Base-by-base conservation (phyloP, 2,797 vertebrate species). In the Phaenicophaeus curvirostris region DNA sequence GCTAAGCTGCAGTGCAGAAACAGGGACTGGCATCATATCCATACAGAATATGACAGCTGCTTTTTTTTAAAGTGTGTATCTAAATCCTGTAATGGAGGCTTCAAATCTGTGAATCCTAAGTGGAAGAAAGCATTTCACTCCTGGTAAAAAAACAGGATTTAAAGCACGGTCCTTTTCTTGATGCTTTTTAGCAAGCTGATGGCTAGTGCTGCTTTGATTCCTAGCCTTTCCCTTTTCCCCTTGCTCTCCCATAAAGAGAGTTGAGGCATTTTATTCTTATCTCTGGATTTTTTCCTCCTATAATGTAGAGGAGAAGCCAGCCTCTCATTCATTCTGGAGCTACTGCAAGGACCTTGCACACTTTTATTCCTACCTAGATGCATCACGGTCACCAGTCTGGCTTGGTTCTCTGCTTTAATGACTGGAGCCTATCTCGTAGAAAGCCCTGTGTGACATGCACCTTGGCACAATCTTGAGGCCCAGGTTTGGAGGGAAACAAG, bases 231-330 rank as follows among this genome's bases (percentile, higher is more conserved):
- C 6, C 8, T 72, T 72, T 54, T 42, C 16, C 27, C 37, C 15
- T 44, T 3, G 24, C 57, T 48, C 17, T 78, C 15, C 15, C 23
- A 13, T 75, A 4, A 50, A 68, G 67, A 58, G 17, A 73, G 24
- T 35, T 42, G 33, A 3, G 11, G 6, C 27, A 31, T 24, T 48
- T 28, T 14, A 54, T 19, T 63, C 2, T 0, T 33, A 7, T 41
- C 72, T 68, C 30, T 58, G 19, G 10, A 1, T 81, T 37, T 67
- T 24, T 54, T 81, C 20, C 4, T 89, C 9, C 23, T 59, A 19
- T 27, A 0, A 0, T 1, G 3, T 5, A 68, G 41, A 59, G 28
- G 20, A 81, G 23, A 57, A 74, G 62, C 8, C 24, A 81, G 15
- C 37, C 54, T 77, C 51, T 27, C 18, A 6, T 46, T 74, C 20